phyloP scores from a whole-genome alignment of 92 coral and sea anemone species.

The Blastomussa wellsi region DNA sequence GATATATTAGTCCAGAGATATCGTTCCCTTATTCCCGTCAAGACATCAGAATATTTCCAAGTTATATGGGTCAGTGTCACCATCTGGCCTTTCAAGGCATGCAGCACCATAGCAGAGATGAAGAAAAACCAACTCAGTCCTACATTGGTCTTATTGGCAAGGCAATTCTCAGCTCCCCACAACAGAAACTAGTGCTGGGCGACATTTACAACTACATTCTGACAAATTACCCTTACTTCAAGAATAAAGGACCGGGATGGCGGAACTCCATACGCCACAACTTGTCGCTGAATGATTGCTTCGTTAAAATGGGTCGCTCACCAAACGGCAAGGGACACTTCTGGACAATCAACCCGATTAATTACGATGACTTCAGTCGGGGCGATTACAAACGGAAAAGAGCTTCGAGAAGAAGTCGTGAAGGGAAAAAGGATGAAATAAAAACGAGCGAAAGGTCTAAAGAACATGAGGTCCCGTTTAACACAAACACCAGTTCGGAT shows the following conservation, averaged over 20 bases:
- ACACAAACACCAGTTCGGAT: background rate
- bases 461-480: background rate
- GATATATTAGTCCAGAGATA: conserved; percentile 14
- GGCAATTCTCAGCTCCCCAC: conserved; percentile 79
- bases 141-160: conserved; percentile 84
- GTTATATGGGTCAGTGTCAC: conserved; percentile 9
- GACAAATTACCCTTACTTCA: conserved; percentile 74
- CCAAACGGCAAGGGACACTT: conserved; percentile 90
- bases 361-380: conserved; percentile 79
- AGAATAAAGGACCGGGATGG: conserved; percentile 83
- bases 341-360: conserved; percentile 80
- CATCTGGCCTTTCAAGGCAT: conserved; percentile 12
- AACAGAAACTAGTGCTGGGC: conserved; percentile 71
- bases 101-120: conserved; percentile 27
- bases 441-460: background rate
- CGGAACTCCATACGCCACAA: conserved; percentile 80
- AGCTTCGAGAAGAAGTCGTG: conserved; percentile 20
- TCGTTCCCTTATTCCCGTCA: background rate
- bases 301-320: conserved; percentile 78
- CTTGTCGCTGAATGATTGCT: conserved; percentile 73
- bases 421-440: background rate
- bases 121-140: conserved; percentile 84
- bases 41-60: background rate
- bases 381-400: conserved; percentile 71
- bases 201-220: conserved; percentile 78